A percentile compares a stretch with the other conserved stretches of the same genome.
phyloP scores from a whole-genome alignment of 2,113 vertebrate genomes.

The Macquaria ambigua region DNA sequence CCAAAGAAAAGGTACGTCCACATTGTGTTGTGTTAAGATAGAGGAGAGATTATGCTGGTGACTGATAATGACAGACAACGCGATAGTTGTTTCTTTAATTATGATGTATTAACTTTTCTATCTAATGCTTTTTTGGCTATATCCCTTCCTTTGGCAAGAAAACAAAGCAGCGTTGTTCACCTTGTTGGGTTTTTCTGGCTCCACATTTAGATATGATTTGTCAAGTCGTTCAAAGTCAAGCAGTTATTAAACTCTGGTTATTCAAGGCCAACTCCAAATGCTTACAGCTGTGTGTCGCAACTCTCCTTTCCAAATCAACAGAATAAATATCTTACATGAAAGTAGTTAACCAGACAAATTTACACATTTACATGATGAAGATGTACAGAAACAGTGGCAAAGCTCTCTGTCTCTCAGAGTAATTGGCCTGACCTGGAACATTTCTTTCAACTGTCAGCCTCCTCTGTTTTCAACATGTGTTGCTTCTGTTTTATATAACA shows the following conservation, averaged over 20 bases:
- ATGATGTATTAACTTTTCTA: not conserved
- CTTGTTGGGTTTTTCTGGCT: not conserved
- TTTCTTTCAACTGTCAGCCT: not conserved
- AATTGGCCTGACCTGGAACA: not conserved
- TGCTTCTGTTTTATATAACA: constrained; percentile 10
- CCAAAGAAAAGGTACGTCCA: constrained; percentile 89
- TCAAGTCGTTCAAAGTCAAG: not conserved
- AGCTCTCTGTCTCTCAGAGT: not conserved
- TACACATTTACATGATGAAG: not conserved
- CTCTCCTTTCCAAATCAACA: not conserved
- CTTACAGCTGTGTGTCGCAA: not conserved
- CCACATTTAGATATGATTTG: not conserved
- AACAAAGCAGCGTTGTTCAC: not conserved
- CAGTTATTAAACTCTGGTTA: not conserved
- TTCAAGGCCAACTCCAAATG: not conserved
- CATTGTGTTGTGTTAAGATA: not conserved
- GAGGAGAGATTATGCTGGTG: not conserved
- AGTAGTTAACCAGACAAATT: not conserved
- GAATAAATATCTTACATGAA: not conserved
- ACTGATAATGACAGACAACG: not conserved
- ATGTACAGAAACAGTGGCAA: not conserved
- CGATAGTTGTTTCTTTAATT: not conserved
- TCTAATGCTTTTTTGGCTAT: not conserved
- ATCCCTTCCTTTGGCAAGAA: not conserved
- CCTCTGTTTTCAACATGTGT: not conserved